phyloP scores from a whole-genome alignment of 2,888 invertebrate genomes.

The Tenthredo scrophulariae region DNA sequence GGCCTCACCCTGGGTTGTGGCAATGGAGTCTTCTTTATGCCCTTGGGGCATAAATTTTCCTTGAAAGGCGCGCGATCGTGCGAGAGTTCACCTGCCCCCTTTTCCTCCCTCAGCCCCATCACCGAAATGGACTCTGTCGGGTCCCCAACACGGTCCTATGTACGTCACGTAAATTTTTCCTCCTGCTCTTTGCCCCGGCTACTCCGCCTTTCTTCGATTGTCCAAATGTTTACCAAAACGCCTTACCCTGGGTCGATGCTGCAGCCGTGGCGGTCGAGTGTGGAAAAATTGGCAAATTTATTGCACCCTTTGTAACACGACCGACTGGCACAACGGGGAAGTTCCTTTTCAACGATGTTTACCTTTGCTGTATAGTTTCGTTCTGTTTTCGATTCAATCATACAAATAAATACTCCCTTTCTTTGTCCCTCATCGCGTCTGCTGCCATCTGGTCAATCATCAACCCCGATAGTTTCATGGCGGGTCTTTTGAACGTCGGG shows the following conservation, averaged over 20 bases:
- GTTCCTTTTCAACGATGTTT: constrained; percentile 40
- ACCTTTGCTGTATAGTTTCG: constrained; percentile 6
- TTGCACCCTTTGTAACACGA: constrained; percentile 15
- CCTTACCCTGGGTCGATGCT: not conserved
- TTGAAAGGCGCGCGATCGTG: constrained; percentile 68
- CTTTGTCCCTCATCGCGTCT: not conserved
- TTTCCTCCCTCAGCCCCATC: constrained; percentile 57
- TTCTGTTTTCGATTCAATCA: not conserved
- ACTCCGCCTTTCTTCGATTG: constrained; percentile 45
- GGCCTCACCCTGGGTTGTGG: constrained; percentile 54
- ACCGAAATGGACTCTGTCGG: constrained; percentile 7
- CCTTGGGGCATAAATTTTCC: constrained; percentile 72
- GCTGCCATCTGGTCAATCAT: constrained; percentile 21
- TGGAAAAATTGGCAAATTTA: constrained; percentile 51
- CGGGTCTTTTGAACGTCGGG: not conserved
- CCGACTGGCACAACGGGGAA: not conserved
- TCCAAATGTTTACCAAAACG: constrained; percentile 38
- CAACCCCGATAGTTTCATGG: not conserved
- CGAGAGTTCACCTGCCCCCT: constrained; percentile 66
- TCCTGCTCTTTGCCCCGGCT: not conserved
- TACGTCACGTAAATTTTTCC: constrained; percentile 15
- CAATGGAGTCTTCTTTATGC: constrained; percentile 69
- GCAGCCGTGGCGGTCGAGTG: constrained; percentile 14
- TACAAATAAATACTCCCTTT: not conserved
- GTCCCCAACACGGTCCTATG: not conserved